Evolutionary conservation across 2,797 vertebrate species (phyloP), one percentile per base, ranked within the genome.

Genomic region (Rhynchonycteris naso): DNA sequence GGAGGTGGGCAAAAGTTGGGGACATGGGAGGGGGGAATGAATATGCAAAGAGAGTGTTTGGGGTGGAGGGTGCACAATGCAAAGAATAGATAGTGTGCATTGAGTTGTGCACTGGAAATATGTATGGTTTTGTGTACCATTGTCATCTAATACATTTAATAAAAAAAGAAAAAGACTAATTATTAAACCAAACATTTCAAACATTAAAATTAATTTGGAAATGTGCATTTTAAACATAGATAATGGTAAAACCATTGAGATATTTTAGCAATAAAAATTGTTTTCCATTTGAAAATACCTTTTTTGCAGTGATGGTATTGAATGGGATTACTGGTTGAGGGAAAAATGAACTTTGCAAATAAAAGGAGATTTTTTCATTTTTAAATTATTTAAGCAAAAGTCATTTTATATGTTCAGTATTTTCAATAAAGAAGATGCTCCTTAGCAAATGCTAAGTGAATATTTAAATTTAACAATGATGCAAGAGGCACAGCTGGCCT

Each of bases 141-240:
- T n/a, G n/a, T 43, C 43, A 43, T n/a, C n/a, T n/a, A n/a, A 4
- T 43, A 43, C 8, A 43, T 43, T 43, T 43, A 43, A 43, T 43
- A 43, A 43, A 43, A 43, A 91, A 84, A 90, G 47, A 88, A 68
- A 95, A 88, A 22, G 26, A 50, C 4, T 79, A 81, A 58, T 18
- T 69, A 59, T 14, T 30, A 91, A 90, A 96, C 24, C 9, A 84
- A 35, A 18, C 24, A 30, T 66, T 96, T 95, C 1, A 56, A 87
- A 79, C 26, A 43, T 43, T 43, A 85, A 1, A 69, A n/a, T 26
- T 79, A 84, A 86, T 14, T 24, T 89, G 86, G n/a, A 24, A 26
- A 81, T 71, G 71, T 52, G 50, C 2, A 71, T 15, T 94, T 91
- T 89, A 1, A 50, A 47, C 52, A 18, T 38, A 4, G 59, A 43